Evolutionary conservation across 1,140 invertebrate species (phyloP), one percentile per base, ranked within the genome.

Genomic region (Manduca sexta): DNA sequence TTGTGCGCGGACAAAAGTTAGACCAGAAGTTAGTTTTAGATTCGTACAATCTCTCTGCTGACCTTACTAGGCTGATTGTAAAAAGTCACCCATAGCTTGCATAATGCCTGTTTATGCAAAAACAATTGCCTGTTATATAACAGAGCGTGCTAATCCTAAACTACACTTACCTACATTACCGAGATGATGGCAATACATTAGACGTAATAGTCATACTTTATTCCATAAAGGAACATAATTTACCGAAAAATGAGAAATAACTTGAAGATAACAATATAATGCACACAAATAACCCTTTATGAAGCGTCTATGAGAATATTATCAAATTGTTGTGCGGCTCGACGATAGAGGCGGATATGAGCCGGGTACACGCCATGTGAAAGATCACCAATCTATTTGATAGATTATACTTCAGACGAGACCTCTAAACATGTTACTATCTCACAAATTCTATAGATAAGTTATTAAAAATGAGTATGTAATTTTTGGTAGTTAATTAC

Each of bases 231-330:
- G 34, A 35, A 35, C 5, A 35, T 35, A 35, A 35, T 26, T 26
- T 26, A 26, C 30, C 21, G 26, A 42, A 59, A 51, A 45, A 48
- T 37, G 17, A 60, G 30, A 45, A 42, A 53, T 18, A 35, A 43
- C 57, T 61, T 63, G 46, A 56, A 43, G 50, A 52, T 57, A 69
- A 49, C 52, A 56, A 54, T 50, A 69, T 65, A 66, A 63, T 52
- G 63, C 53, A 63, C 37, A 49, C 38, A 52, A 56, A 66, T 59
- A 69, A 63, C 66, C 66, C 66, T 66, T 69, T 63, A 65, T 57
- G 51, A 44, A 37, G 49, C 35, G 43, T 37, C 35, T 33, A 46
- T 51, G 49, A 55, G 39, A 50, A 46, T 69, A 50, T 45, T 63
- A 60, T 60, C 53, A 50, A 54, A 60, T 58, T 59, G n/a, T n/a